Conservation (phyloP, 2,888 invertebrate genomes). For the Rhabditoides inermis region DNA sequence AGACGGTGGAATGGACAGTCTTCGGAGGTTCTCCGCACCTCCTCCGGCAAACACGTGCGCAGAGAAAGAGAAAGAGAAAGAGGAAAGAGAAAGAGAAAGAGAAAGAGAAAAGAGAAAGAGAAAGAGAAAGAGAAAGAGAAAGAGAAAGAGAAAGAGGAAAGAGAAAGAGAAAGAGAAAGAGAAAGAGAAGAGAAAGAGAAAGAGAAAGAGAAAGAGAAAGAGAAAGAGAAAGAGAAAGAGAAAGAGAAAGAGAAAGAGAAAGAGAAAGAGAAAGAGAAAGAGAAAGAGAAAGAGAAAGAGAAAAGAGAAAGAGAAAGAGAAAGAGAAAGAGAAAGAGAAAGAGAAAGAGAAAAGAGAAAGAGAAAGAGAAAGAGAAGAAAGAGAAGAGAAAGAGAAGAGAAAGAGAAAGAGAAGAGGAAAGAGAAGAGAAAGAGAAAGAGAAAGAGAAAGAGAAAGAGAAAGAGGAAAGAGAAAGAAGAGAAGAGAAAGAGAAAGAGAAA, state of each 20-base stretch:
- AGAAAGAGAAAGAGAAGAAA: not conserved
- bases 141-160: no score
- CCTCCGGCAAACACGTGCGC: no score
- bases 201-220: slow-evolving; percentile 10
- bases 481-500: not conserved
- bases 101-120: no score
- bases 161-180: no score
- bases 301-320: slow-evolving; percentile 7
- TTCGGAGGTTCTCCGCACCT: no score
- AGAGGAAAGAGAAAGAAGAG: not conserved
- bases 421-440: not conserved
- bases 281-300: slow-evolving; percentile 8
- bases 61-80: no score
- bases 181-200: slow-evolving; percentile 5
- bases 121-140: no score
- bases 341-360: slow-evolving; percentile 2
- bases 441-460: not conserved
- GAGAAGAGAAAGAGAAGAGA: slow-evolving; percentile 13
- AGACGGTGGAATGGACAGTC: no score
- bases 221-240: not conserved
- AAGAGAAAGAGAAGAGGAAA: not conserved
- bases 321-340: slow-evolving; percentile 3
- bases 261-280: slow-evolving; percentile 2
- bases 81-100: no score
- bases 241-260: slow-evolving; percentile 4